Evolutionary conservation across 2,797 vertebrate species (phyloP).

Genomic region (Mycteria americana): DNA sequence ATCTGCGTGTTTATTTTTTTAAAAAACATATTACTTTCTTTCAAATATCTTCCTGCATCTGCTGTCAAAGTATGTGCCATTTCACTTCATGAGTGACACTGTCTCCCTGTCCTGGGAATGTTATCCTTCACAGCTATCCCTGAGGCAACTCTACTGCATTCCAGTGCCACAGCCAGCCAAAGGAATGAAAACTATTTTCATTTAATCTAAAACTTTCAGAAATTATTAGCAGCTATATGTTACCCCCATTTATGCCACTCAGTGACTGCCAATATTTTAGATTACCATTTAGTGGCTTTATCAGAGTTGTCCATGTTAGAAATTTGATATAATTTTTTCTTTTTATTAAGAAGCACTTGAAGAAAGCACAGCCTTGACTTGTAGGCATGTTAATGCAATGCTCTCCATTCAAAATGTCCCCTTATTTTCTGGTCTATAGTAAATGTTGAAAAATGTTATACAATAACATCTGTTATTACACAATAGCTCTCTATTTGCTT

Average conservation of each 20-base stretch:
- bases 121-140: slow-evolving; percentile 14
- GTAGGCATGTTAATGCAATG: slow-evolving; percentile 14
- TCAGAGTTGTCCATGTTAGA: not conserved
- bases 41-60: slow-evolving; percentile 50
- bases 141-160: slow-evolving; percentile 44
- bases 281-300: not conserved
- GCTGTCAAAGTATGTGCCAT: slow-evolving; percentile 15
- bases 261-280: not conserved
- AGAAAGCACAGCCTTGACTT: not conserved
- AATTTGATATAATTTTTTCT: not conserved
- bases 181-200: slow-evolving; percentile 48
- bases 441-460: slow-evolving; percentile 62
- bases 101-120: not conserved
- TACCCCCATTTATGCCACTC: not conserved
- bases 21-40: slow-evolving; percentile 38
- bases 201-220: not conserved
- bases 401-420: slow-evolving; percentile 6
- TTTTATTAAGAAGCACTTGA: not conserved
- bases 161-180: slow-evolving; percentile 5
- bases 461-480: slow-evolving; percentile 72
- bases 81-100: slow-evolving; percentile 28
- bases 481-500: slow-evolving; percentile 66
- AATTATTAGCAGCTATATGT: not conserved
- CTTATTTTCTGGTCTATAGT: not conserved
- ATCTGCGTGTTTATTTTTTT: slow-evolving; percentile 72